Percentiles rank a stretch among this genome's conserved stretches.
Evolutionary conservation across 2,888 invertebrate species (phyloP).

Genomic region (Linnaemya vulpina): DNA sequence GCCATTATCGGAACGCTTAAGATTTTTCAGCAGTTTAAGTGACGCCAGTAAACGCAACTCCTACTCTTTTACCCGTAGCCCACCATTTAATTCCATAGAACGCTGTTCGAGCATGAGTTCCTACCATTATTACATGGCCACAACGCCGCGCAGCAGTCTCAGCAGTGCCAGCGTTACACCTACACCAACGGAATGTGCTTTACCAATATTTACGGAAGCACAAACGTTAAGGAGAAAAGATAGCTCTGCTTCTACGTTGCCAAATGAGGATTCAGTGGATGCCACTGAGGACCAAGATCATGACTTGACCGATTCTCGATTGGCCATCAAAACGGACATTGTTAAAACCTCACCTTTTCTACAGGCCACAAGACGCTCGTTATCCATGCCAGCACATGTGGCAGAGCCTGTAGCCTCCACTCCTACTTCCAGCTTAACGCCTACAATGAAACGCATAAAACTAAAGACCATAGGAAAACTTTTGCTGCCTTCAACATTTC

Average conservation of each 20-base stretch:
- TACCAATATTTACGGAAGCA: slow-evolving; percentile 43
- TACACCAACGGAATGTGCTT: slow-evolving; percentile 75
- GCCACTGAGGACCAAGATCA: not conserved
- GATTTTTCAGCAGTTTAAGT: slow-evolving; percentile 81
- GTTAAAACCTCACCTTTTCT: slow-evolving; percentile 68
- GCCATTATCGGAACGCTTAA: slow-evolving; percentile 81
- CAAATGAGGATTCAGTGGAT: not conserved
- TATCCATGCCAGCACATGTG: slow-evolving; percentile 7
- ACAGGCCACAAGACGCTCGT: slow-evolving; percentile 19
- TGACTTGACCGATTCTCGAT: slow-evolving; percentile 53
- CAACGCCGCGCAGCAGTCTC: slow-evolving; percentile 76
- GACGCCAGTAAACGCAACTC: slow-evolving; percentile 73
- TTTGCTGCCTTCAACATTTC: slow-evolving; percentile 79
- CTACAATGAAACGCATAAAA: slow-evolving; percentile 75
- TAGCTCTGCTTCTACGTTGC: slow-evolving; percentile 13
- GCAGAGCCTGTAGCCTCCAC: slow-evolving; percentile 64
- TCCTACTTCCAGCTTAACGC: slow-evolving; percentile 70
- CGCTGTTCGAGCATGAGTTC: slow-evolving; percentile 74
- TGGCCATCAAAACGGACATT: slow-evolving; percentile 61
- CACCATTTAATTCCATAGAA: slow-evolving; percentile 74
- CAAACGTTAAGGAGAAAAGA: slow-evolving; percentile 19
- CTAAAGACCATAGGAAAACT: slow-evolving; percentile 80
- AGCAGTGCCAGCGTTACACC: slow-evolving; percentile 78
- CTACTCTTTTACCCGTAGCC: slow-evolving; percentile 75
- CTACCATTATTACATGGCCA: slow-evolving; percentile 65